Conservation (phyloP, 2,797 vertebrate genomes). For the Hylomyscus alleni region DNA sequence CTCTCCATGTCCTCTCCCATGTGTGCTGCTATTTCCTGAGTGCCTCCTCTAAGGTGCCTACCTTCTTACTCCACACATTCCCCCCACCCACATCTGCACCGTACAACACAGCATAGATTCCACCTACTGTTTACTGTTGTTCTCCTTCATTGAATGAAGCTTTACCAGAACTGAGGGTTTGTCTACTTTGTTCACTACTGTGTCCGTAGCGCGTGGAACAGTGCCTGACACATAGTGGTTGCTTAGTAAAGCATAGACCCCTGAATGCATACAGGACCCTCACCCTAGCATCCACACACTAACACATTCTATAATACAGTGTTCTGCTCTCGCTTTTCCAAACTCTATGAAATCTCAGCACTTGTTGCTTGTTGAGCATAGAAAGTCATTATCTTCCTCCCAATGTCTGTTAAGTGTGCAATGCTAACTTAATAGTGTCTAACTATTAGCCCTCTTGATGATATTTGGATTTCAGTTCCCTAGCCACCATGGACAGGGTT, state of each 20-base stretch:
- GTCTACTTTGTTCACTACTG: not conserved
- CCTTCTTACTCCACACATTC: too few relatives aligned
- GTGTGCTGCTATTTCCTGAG: not conserved
- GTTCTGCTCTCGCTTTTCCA: not conserved
- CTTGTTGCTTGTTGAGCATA: not conserved
- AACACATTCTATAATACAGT: not conserved
- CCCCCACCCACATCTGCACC: not conserved
- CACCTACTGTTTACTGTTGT: not conserved
- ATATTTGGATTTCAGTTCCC: not conserved
- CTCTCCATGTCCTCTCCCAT: not conserved
- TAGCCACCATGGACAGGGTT: too few relatives aligned
- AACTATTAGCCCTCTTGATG: not conserved
- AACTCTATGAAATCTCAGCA: not conserved
- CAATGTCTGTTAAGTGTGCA: not conserved
- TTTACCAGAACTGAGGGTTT: not conserved
- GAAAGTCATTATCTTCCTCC: not conserved
- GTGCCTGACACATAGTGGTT: not conserved
- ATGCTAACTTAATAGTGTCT: not conserved
- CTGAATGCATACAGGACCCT: rapidly evolving
- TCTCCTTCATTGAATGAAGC: not conserved
- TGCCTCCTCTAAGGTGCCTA: not conserved
- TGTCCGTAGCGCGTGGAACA: not conserved
- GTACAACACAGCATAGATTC: too few relatives aligned
- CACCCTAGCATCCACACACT: not conserved
- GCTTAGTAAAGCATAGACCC: not conserved